Conservation (phyloP, 2,113 vertebrate species). For the Pelmatolapia mariae region DNA sequence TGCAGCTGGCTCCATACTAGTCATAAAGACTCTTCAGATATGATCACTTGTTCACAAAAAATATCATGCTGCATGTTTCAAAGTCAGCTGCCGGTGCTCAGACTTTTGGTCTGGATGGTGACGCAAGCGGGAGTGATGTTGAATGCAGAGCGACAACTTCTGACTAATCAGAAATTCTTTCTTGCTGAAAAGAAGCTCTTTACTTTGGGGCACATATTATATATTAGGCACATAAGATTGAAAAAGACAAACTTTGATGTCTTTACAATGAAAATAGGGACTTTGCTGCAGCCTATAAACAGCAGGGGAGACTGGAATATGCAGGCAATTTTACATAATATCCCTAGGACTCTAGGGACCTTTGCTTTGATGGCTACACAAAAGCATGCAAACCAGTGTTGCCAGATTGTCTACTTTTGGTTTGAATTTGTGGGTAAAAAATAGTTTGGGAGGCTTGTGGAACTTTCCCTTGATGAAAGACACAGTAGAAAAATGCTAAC, state of each 20-base stretch:
- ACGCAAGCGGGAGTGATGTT: not conserved
- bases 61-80: not conserved
- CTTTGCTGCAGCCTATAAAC: not conserved
- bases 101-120: not conserved
- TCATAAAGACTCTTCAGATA: not conserved
- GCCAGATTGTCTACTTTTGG: not conserved
- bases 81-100: not conserved
- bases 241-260: not conserved
- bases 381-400: not conserved
- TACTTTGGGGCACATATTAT: not conserved
- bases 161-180: not conserved
- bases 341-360: not conserved
- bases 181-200: not conserved
- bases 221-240: not conserved
- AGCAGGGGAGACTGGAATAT: not conserved
- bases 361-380: not conserved
- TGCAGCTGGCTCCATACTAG: not conserved
- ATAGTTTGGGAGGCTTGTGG: not conserved
- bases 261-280: not conserved
- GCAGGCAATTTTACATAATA: not conserved
- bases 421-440: not conserved
- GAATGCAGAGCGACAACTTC: not conserved
- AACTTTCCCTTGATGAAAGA: not conserved
- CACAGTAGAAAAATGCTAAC: not conserved
- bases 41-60: not conserved